Percentiles rank a stretch among this genome's conserved stretches.
Conservation (phyloP, 2,888 invertebrate species). For the Diarsia brunnea region DNA sequence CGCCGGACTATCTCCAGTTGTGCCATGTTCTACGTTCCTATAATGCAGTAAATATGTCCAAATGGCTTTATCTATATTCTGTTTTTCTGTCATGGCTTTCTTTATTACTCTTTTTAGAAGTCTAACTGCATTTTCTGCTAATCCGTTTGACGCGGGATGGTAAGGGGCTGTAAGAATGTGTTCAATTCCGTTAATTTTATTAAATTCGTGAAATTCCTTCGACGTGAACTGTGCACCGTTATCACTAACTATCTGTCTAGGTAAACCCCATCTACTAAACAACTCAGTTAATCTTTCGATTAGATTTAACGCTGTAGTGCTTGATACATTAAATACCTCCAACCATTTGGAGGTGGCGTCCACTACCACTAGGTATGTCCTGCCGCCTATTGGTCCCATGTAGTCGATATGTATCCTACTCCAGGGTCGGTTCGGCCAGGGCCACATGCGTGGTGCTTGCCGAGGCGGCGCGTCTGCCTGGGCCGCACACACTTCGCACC, state of each 20-base stretch:
- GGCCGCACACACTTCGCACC: too few species aligned
- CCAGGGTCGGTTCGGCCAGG: neutral
- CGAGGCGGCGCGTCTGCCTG: too few species aligned
- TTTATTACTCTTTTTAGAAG: too few species aligned
- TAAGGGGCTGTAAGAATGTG: conserved; percentile 6
- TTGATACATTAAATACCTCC: conserved; percentile 10
- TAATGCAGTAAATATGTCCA: too few species aligned
- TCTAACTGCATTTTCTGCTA: conserved; percentile 18
- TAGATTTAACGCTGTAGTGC: neutral
- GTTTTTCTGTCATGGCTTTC: neutral
- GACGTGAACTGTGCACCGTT: conserved; percentile 13
- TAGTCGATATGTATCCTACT: conserved; percentile 14
- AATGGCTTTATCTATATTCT: conserved; percentile 8
- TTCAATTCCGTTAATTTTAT: neutral
- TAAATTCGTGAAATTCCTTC: neutral
- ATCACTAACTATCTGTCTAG: conserved; percentile 12
- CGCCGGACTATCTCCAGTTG: too few species aligned
- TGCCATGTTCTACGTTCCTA: too few species aligned
- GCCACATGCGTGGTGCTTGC: too few species aligned
- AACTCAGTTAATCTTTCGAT: neutral
- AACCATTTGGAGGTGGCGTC: conserved; percentile 20
- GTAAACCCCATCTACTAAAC: conserved; percentile 14
- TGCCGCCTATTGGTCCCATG: conserved; percentile 9
- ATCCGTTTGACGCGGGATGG: neutral
- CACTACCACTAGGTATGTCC: conserved; percentile 6